Conservation (phyloP, 2,113 vertebrate species). For the Asarcornis scutulata region DNA sequence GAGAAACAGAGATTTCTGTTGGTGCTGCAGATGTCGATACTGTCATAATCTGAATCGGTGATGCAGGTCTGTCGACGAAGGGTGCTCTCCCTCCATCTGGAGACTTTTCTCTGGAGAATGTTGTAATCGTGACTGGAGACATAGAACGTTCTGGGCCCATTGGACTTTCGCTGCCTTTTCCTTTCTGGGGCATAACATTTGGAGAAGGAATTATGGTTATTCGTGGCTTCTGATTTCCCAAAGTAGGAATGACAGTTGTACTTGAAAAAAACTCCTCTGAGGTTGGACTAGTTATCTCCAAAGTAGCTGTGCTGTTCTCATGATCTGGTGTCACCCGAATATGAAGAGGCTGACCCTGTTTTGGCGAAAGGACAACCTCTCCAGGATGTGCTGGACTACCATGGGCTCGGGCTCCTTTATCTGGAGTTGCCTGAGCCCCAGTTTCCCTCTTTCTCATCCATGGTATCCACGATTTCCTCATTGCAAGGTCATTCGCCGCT, state of each 20-base stretch:
- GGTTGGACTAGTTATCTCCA: slow-evolving; percentile 93
- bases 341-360: slow-evolving; percentile 89
- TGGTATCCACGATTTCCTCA: slow-evolving; percentile 88
- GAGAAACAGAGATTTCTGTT: slow-evolving; percentile 73
- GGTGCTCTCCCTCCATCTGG: slow-evolving; percentile 75
- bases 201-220: slow-evolving; percentile 95
- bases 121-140: slow-evolving; percentile 93
- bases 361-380: slow-evolving; percentile 84
- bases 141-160: slow-evolving; percentile 80
- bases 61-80: slow-evolving; percentile 76
- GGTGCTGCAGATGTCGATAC: slow-evolving; percentile 86
- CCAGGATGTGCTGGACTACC: slow-evolving; percentile 62
- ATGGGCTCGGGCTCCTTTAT: slow-evolving; percentile 77
- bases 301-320: slow-evolving; percentile 88
- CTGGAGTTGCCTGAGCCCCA: slow-evolving; percentile 65
- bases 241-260: slow-evolving; percentile 92
- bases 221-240: slow-evolving; percentile 90
- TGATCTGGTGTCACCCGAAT: slow-evolving; percentile 93
- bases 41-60: slow-evolving; percentile 91
- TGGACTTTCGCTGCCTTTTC: slow-evolving; percentile 66
- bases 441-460: slow-evolving; percentile 91
- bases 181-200: slow-evolving; percentile 76
- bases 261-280: slow-evolving; percentile 94
- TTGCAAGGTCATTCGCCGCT: slow-evolving; percentile 83
- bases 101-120: slow-evolving; percentile 87